A percentile compares a stretch with the other conserved stretches of the same genome.
These are phyloP conservation scores for Neopelma chrysocephalum DNA, from an alignment of 2,797 vertebrate species.

Conservation along the genomic window DNA sequence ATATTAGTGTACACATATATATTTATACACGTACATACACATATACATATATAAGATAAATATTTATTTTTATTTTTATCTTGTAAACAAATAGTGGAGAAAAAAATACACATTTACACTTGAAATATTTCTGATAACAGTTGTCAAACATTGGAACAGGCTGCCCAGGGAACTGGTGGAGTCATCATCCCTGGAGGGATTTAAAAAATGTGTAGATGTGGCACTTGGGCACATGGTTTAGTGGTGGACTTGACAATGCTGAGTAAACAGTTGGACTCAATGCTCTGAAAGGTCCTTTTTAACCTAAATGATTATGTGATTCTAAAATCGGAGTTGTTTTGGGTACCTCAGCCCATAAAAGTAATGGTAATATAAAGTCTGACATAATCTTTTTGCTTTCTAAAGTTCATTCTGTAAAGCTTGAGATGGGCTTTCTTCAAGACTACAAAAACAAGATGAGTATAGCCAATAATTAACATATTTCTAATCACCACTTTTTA, in stretches of 20 bases:
- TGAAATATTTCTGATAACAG: background rate
- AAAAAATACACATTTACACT: background rate
- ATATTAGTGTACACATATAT: background rate
- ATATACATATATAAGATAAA: background rate
- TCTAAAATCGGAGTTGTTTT: background rate
- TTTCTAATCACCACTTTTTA: background rate
- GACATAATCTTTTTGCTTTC: background rate
- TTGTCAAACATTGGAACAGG: too few species aligned
- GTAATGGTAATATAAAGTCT: background rate
- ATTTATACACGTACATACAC: rapidly evolving
- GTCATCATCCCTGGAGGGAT: background rate
- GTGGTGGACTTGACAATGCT: background rate
- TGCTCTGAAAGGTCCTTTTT: background rate
- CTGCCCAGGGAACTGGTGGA: background rate
- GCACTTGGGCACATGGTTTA: background rate
- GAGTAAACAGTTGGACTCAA: background rate
- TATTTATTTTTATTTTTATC: background rate
- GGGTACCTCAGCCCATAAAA: background rate
- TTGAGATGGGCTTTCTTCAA: background rate
- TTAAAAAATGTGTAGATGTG: background rate
- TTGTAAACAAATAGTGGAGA: background rate
- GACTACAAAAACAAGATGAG: background rate
- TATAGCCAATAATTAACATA: background rate
- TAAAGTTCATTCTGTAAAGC: background rate
- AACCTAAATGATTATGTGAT: background rate